These are phyloP conservation scores for Sminthurides aquaticus DNA, from an alignment of 2,888 invertebrate species.

Conservation along the genomic window DNA sequence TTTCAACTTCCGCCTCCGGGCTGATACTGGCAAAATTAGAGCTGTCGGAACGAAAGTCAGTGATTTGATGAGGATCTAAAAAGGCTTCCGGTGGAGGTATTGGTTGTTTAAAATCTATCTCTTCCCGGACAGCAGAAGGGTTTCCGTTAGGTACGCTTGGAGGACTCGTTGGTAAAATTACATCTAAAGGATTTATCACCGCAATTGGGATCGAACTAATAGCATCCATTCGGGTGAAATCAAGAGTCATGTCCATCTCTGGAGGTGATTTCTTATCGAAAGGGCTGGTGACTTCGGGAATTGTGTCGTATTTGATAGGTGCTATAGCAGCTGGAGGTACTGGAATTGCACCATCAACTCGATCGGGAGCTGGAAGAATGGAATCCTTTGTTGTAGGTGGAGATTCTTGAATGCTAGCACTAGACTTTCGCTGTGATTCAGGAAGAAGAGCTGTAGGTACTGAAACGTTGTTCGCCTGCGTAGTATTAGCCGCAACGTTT, in stretches of 20 bases:
- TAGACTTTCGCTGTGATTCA: neutral
- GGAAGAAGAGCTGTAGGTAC: slow-evolving; percentile 9
- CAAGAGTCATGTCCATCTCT: slow-evolving; percentile 25
- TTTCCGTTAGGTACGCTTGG: neutral
- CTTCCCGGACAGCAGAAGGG: neutral
- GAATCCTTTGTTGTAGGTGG: neutral
- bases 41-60: neutral
- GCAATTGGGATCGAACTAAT: too few relatives aligned
- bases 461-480: neutral
- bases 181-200: slow-evolving; percentile 6
- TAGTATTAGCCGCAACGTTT: neutral
- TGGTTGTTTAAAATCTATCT: too few relatives aligned
- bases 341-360: neutral
- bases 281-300: neutral
- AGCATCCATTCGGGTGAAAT: slow-evolving; percentile 23
- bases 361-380: neutral
- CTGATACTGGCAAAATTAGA: slow-evolving; percentile 10
- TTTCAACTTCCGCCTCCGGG: slow-evolving; percentile 17
- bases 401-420: neutral
- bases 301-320: neutral
- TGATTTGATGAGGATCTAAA: neutral
- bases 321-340: too few relatives aligned
- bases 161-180: too few relatives aligned
- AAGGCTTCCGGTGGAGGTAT: neutral
- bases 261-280: neutral